Evolutionary conservation across 1,140 invertebrate species (phyloP).

Genomic region (Lamellibrachia luymesi): DNA sequence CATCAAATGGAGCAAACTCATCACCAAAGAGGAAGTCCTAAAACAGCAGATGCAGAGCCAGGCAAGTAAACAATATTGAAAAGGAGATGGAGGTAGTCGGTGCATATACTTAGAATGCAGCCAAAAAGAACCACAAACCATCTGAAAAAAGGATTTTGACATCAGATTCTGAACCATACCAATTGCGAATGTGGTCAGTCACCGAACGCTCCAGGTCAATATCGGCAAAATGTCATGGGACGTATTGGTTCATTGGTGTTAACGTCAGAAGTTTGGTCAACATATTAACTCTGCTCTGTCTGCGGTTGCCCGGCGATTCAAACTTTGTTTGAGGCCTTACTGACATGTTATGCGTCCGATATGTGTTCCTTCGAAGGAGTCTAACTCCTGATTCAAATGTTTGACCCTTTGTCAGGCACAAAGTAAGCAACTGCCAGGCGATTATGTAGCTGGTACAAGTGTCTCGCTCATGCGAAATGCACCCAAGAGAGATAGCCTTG

Average conservation of each 20-base stretch:
- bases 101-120: no score
- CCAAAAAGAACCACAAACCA: no score
- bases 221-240: neutral
- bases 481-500: neutral
- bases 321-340: neutral
- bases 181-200: neutral
- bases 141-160: no score
- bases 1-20: no score
- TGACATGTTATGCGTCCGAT: neutral
- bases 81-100: no score
- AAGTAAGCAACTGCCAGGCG: neutral
- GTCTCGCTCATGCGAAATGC: neutral
- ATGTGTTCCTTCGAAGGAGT: neutral
- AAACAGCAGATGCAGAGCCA: no score
- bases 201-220: neutral
- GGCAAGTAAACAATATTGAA: no score
- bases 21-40: no score
- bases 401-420: neutral
- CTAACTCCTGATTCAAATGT: neutral
- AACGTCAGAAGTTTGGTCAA: neutral
- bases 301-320: neutral
- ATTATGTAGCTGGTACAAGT: neutral
- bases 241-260: neutral
- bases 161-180: no score
- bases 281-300: neutral